phyloP scores from a whole-genome alignment of 2,888 invertebrate species.

The Diplazon laetatorius region DNA sequence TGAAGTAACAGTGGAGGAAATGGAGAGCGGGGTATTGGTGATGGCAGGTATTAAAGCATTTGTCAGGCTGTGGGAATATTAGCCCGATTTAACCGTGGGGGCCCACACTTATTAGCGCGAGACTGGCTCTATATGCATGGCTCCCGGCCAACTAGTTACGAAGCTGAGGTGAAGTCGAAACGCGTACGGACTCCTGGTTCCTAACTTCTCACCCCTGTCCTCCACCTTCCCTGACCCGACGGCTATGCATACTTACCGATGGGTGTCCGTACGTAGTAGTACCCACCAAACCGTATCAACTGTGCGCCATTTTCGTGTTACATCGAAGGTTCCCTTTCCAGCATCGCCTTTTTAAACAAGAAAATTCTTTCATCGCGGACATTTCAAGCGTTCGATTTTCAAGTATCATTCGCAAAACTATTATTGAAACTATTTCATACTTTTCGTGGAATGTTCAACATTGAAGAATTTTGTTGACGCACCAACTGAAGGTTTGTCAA shows the following conservation, averaged over 20 bases:
- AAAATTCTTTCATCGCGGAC: too few relatives aligned
- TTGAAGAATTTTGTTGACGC: too few relatives aligned
- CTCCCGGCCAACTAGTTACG: constrained; percentile 80
- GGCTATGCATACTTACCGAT: constrained; percentile 70
- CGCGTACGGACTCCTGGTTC: constrained; percentile 65
- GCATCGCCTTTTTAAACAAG: too few relatives aligned
- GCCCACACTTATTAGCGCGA: constrained; percentile 69
- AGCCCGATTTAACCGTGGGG: constrained; percentile 64
- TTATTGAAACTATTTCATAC: too few relatives aligned
- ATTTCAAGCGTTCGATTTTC: too few relatives aligned
- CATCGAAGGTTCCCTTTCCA: too few relatives aligned
- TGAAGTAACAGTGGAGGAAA: constrained; percentile 30
- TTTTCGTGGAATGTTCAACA: too few relatives aligned
- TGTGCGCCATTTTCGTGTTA: constrained; percentile 44
- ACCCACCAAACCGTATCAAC: too few relatives aligned
- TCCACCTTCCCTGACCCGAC: constrained; percentile 59
- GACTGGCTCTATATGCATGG: constrained; percentile 73
- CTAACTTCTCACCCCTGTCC: constrained; percentile 35
- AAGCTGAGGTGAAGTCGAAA: constrained; percentile 74
- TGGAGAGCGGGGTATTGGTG: constrained; percentile 71
- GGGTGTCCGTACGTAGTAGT: constrained; percentile 28
- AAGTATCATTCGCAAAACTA: too few relatives aligned
- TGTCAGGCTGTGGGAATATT: constrained; percentile 78
- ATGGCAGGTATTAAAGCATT: constrained; percentile 81
- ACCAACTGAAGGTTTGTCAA: too few relatives aligned